phyloP scores from a whole-genome alignment of 2,113 vertebrate genomes.

The Peromyscus leucopus region DNA sequence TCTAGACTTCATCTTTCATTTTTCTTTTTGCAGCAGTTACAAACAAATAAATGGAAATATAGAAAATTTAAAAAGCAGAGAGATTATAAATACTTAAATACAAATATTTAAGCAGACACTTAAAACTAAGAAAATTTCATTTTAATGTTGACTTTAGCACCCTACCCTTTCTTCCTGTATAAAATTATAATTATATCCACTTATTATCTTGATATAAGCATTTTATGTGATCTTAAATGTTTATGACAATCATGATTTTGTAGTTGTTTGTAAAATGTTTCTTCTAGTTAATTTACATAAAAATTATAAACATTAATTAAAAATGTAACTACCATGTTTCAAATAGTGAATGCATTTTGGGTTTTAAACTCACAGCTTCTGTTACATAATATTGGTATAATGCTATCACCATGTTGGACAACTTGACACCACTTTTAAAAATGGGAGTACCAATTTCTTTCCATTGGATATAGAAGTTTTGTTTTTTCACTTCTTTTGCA shows the following conservation, averaged over 20 bases:
- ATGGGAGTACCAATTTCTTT: not conserved
- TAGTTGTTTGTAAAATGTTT: not conserved
- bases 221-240: not conserved
- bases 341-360: not conserved
- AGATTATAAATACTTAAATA: not conserved
- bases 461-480: not conserved
- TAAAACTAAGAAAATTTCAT: not conserved
- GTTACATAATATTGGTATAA: not conserved
- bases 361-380: not conserved
- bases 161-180: fast-evolving
- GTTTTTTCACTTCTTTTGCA: not conserved
- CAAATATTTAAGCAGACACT: not conserved
- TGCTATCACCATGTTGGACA: not conserved
- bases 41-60: not conserved
- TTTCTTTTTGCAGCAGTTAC: not conserved
- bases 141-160: not conserved
- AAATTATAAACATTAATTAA: not conserved
- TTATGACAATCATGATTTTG: not conserved
- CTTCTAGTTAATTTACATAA: not conserved
- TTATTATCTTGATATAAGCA: not conserved
- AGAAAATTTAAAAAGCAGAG: not conserved
- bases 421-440: not conserved
- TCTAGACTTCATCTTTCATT: not conserved
- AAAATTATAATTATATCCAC: not conserved
- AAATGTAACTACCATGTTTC: not conserved